These are phyloP conservation scores for Drosophila takahashii DNA, from an alignment of 1,140 invertebrate species.

Conservation along the genomic window DNA sequence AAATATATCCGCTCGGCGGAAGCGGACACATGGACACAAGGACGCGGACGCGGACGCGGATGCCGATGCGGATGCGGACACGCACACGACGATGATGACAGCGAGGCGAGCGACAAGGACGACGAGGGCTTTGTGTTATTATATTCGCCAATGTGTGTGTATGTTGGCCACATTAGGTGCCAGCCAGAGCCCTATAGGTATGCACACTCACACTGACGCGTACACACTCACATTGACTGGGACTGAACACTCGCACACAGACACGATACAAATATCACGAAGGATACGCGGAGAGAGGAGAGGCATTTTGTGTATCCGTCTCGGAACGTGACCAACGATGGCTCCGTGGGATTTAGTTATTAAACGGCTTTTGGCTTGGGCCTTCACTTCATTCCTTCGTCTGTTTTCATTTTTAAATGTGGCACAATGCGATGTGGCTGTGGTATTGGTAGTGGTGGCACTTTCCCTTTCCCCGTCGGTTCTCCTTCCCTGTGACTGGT, in stretches of 20 bases:
- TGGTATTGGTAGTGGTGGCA: neutral
- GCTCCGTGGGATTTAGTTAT: constrained; percentile 74
- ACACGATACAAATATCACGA: neutral
- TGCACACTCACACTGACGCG: constrained; percentile 28
- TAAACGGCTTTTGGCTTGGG: constrained; percentile 66
- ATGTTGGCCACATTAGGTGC: constrained; percentile 68
- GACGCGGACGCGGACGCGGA: neutral
- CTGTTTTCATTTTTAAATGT: constrained; percentile 77
- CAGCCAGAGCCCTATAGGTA: constrained; percentile 62
- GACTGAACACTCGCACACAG: constrained; percentile 9
- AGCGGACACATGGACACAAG: constrained; percentile 12
- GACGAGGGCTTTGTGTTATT: constrained; percentile 68
- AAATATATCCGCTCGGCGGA: constrained; percentile 77
- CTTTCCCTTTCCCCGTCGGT: constrained; percentile 25
- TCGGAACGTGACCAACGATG: constrained; percentile 54
- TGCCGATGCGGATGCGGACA: constrained; percentile 12
- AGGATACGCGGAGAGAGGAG: constrained; percentile 21
- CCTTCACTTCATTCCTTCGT: constrained; percentile 35
- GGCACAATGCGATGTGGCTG: constrained; percentile 56
- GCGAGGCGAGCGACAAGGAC: constrained; percentile 33
- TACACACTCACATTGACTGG: neutral
- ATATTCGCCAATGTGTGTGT: constrained; percentile 63
- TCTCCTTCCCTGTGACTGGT: constrained; percentile 9
- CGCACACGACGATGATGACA: constrained; percentile 32
- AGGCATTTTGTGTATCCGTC: constrained; percentile 74